Percentiles rank a stretch among this genome's conserved stretches.
Evolutionary conservation across 2,113 vertebrate genomes (phyloP).

Genomic region (Ctenodactylus gundi): DNA sequence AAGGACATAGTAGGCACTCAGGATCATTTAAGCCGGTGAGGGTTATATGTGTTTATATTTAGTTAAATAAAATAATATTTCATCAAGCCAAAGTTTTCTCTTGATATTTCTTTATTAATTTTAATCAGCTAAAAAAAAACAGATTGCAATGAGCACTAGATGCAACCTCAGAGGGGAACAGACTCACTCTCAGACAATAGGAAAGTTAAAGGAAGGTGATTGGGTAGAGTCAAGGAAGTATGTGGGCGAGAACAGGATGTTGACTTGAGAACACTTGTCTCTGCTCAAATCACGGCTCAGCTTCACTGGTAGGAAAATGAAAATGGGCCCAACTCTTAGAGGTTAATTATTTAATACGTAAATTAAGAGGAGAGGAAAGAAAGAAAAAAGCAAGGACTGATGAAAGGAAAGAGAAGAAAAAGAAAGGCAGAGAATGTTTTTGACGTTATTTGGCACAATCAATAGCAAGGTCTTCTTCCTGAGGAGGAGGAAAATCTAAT

Average conservation of each 20-base stretch:
- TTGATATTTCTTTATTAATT: not conserved
- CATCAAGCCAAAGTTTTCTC: not conserved
- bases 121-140: not conserved
- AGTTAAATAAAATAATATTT: not conserved
- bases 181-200: not conserved
- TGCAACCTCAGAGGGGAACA: not conserved
- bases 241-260: not conserved
- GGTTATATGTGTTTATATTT: not conserved
- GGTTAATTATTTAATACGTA: not conserved
- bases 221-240: not conserved
- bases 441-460: not conserved
- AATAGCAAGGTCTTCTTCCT: not conserved
- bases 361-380: not conserved
- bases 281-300: not conserved
- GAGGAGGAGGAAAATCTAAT: conserved; percentile 3
- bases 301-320: not conserved
- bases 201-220: not conserved
- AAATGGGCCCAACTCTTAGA: not conserved
- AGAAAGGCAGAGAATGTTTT: not conserved
- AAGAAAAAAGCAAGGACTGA: not conserved
- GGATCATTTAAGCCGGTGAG: not conserved
- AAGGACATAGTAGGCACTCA: not conserved
- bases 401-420: not conserved
- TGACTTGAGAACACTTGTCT: not conserved
- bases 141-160: not conserved